A percentile compares a stretch with the other conserved stretches of the same genome.
These are phyloP conservation scores for Etia nguti DNA, from an alignment of 2,113 vertebrate species.

Conservation along the genomic window DNA sequence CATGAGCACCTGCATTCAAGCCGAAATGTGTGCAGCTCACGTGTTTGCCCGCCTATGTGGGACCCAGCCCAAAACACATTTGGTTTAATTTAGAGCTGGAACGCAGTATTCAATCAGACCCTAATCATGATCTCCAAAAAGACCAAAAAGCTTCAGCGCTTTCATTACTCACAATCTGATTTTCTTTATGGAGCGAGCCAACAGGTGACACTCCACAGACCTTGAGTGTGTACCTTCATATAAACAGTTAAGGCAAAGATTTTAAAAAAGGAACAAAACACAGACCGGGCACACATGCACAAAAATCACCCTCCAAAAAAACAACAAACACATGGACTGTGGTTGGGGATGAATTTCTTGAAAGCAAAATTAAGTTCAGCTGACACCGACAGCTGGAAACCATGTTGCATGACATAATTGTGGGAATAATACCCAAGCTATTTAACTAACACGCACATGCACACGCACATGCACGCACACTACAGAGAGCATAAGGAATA, in stretches of 20 bases:
- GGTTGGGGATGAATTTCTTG: neutral
- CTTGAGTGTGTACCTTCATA: neutral
- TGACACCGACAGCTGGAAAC: constrained; percentile 46
- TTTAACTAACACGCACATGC: constrained; percentile 1
- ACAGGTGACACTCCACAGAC: neutral
- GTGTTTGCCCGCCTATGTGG: neutral
- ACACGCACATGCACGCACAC: neutral
- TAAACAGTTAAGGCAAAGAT: neutral
- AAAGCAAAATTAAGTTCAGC: constrained; percentile 35
- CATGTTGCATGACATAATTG: constrained; percentile 59
- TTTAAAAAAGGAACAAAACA: neutral
- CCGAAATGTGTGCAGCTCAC: neutral
- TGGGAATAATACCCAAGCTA: neutral
- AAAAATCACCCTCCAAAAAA: neutral
- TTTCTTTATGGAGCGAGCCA: neutral
- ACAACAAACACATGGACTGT: neutral
- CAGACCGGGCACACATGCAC: neutral
- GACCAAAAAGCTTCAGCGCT: neutral
- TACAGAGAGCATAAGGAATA: constrained; percentile 41
- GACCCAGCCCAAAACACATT: constrained; percentile 40
- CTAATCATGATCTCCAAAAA: constrained; percentile 11
- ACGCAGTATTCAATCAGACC: neutral
- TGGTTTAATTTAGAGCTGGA: constrained; percentile 46
- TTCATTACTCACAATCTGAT: neutral
- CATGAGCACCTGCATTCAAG: neutral